Evolutionary conservation across 1,140 invertebrate genomes (phyloP), one percentile per base, ranked within the genome.

Genomic region (Metaphire vulgaris): DNA sequence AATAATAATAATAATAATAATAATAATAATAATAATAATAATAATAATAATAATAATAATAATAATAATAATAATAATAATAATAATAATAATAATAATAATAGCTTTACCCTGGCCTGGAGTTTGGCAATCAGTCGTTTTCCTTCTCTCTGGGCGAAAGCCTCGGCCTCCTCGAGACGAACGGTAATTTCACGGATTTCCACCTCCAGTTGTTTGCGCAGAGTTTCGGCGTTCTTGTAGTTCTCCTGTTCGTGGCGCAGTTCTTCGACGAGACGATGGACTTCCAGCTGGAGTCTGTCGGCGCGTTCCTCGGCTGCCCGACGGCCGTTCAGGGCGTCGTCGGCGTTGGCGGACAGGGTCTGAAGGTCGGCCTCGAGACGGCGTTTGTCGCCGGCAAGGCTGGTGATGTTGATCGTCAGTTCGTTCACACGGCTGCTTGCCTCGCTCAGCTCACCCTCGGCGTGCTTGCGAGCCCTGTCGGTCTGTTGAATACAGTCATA

Each of bases 291-390:
- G 33, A 79, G 76, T 32, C 68, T 80, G 76, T 85, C 83, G 41
- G 85, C 84, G 28, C 85, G 80, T 70, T 86, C 85, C 69, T 85
- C 83, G 68, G 84, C 84, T 31, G 84, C 84, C 28, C 83, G 77
- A 56, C 82, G 81, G 77, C 78, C 80, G 88, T 96, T 96, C 81
- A 97, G 88, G 80, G 97, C 91, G 87, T 98, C 96, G 85, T 97
- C 96, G 81, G 98, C 90, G 86, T 99, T 97, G 83, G 94, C 92
- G 89, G 91, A 83, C 81, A 86, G 82, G 76, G 82, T 81, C 33
- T 76, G 76, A 56, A 85, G 79, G 78, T 86, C 85, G 29, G 80
- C 81, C 76, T 86, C 85, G 81, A 86, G 77, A 15, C 84, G 81
- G 68, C 84, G 81, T 80, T 86, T 86, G 80, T 86, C 85, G 81